phyloP scores from a whole-genome alignment of 2,797 vertebrate genomes.

The Phylloscopus collybita region DNA sequence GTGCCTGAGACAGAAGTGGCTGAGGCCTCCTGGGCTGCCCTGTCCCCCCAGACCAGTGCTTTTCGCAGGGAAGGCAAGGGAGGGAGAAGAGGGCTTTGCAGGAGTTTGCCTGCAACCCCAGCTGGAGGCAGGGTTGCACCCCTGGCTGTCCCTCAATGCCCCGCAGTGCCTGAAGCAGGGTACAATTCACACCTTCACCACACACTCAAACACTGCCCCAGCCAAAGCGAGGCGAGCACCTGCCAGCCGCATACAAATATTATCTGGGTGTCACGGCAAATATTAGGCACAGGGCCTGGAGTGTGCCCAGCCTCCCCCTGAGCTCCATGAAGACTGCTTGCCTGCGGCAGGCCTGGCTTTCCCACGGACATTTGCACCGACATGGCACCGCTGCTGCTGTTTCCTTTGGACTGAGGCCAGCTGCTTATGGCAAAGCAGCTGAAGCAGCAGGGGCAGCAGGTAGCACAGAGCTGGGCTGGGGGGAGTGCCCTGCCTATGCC shows the following conservation, averaged over 20 bases:
- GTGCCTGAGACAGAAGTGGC: accelerated
- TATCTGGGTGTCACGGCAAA: background rate
- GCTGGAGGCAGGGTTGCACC: background rate
- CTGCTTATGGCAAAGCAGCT: slow-evolving; percentile 6
- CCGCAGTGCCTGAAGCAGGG: background rate
- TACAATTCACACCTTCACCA: slow-evolving; percentile 30
- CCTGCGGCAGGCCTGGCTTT: background rate
- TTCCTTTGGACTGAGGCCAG: background rate
- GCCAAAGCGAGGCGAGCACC: background rate
- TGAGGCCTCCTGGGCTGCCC: background rate
- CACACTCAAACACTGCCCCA: background rate
- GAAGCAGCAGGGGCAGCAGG: background rate
- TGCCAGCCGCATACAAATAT: background rate
- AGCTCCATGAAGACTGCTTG: background rate
- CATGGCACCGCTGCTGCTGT: background rate
- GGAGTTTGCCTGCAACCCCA: background rate
- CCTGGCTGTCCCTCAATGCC: background rate
- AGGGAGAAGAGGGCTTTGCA: background rate
- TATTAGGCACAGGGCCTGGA: slow-evolving; percentile 6
- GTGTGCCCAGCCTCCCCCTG: background rate
- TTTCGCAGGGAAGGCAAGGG: background rate
- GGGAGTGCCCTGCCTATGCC: background rate
- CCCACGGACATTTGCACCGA: background rate
- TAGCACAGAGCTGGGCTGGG: background rate
- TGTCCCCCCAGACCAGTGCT: background rate